A percentile compares a stretch with the other conserved stretches of the same genome.
Conservation (phyloP, 2,113 vertebrate species). For the Pangasianodon hypophthalmus region DNA sequence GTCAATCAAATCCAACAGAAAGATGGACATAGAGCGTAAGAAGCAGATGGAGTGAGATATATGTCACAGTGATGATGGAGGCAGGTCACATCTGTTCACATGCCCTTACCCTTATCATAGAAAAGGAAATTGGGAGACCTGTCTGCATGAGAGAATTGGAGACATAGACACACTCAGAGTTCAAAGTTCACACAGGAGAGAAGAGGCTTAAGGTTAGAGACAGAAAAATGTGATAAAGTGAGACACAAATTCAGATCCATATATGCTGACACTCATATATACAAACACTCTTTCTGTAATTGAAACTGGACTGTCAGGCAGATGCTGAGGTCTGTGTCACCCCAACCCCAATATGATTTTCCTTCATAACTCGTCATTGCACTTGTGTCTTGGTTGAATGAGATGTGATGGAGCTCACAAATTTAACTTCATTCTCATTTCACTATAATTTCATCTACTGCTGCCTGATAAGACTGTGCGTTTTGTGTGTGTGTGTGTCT, state of each 20-base stretch:
- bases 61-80: slow-evolving; percentile 31
- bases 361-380: slow-evolving; percentile 31
- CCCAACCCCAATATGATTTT: slow-evolving; percentile 27
- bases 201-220: slow-evolving; percentile 42
- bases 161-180: slow-evolving; percentile 42
- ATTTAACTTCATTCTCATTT: slow-evolving; percentile 29
- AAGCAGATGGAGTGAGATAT: slow-evolving; percentile 46
- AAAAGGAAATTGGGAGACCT: slow-evolving; percentile 57
- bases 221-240: slow-evolving; percentile 24
- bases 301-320: slow-evolving; percentile 40
- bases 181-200: slow-evolving; percentile 43
- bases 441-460: slow-evolving; percentile 40
- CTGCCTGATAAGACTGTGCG: slow-evolving; percentile 11
- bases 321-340: slow-evolving; percentile 37
- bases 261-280: background rate
- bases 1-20: slow-evolving; percentile 42
- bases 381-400: slow-evolving; percentile 33
- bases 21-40: slow-evolving; percentile 27
- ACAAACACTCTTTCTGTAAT: slow-evolving; percentile 28
- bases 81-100: slow-evolving; percentile 46
- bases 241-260: slow-evolving; percentile 35
- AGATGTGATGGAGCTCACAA: slow-evolving; percentile 39
- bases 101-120: slow-evolving; percentile 60
- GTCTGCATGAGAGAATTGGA: slow-evolving; percentile 53
- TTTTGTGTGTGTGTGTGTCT: background rate